Evolutionary conservation across 2,888 invertebrate genomes (phyloP), one percentile per base, ranked within the genome.

Genomic region (Thysanoteuthis rhombus): DNA sequence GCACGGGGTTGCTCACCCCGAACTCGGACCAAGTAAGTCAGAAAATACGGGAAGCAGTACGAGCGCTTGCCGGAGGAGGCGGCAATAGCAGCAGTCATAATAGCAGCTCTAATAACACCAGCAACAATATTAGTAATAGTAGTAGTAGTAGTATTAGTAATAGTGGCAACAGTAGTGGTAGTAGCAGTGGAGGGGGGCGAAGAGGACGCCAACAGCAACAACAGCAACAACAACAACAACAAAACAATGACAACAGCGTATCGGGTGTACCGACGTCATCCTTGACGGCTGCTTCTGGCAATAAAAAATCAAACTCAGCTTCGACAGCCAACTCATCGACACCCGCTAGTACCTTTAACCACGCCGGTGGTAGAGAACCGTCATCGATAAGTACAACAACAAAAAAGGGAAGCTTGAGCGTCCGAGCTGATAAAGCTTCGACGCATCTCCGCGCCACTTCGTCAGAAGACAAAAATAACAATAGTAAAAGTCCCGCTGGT

Each of bases 1-100:
- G 90, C 36, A 75, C 36, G n/a, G 92, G 92, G 4, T 42, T 19
- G 45, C 92, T 45, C 32, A 45, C 45, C n/a, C 92, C 42, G 28
- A 92, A 92, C 45, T 92, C 92, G n/a, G 45, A 92, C 92, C 92
- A 92, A 92, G 40, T 45, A 19, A 92, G 39, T 32, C 92, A 92
- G 45, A 92, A 92, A 45, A 28, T 92, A n/a, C 92, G 92, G 16
- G 40, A 75, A 36, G 75, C 75, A n/a, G 75, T 75, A 75, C 75
- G 75, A n/a, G 75, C 75, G 12, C 75, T 75, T 75, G 75, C 75
- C n/a, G 75, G n/a, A 36, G 75, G 75, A 75, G 12, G 75, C 19
- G 75, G 75, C 4, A 75, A 75, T n/a, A 75, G 75, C 22, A 75
- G 75, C 75, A 75, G n/a, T 75, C n/a, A 10, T 12, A n/a, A 10